phyloP scores from a whole-genome alignment of 2,888 invertebrate genomes.

The Hipparchia sbordonii region DNA sequence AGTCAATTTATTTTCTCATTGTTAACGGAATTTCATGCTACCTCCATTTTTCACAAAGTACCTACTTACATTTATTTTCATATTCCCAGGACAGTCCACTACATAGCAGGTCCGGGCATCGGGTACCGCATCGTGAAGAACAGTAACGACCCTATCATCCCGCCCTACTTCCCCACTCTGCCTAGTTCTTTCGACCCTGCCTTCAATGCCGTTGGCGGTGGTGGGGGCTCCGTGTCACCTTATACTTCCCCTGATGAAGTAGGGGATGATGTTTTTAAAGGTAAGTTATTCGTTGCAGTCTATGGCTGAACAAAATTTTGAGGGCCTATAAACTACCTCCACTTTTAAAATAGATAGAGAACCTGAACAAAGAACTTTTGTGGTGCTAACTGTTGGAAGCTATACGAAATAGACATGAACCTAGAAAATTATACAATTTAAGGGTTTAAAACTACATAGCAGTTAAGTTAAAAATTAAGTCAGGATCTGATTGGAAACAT shows the following conservation, averaged over 20 bases:
- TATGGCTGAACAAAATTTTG: neutral
- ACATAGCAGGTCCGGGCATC: constrained; percentile 90
- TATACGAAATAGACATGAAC: no score
- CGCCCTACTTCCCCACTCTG: constrained; percentile 83
- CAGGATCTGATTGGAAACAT: constrained; percentile 6
- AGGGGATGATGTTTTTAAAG: constrained; percentile 73
- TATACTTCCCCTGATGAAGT: constrained; percentile 56
- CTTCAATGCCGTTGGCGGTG: constrained; percentile 64
- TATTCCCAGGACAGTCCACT: constrained; percentile 86
- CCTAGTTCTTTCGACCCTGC: constrained; percentile 81
- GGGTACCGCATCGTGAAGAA: constrained; percentile 89
- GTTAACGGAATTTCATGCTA: no score
- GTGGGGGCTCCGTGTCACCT: constrained; percentile 45
- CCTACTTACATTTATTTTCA: neutral
- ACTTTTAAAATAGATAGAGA: no score
- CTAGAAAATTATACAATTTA: no score
- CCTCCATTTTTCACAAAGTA: no score
- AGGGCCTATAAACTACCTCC: no score
- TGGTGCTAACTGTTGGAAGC: no score
- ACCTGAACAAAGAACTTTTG: no score
- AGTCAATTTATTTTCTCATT: neutral
- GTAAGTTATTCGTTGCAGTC: constrained; percentile 46
- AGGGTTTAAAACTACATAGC: neutral
- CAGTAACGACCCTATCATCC: constrained; percentile 86
- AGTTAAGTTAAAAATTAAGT: neutral